phyloP scores from a whole-genome alignment of 37 sponge, comb jelly and placozoan genomes.

The Cladorhizidae sp. region DNA sequence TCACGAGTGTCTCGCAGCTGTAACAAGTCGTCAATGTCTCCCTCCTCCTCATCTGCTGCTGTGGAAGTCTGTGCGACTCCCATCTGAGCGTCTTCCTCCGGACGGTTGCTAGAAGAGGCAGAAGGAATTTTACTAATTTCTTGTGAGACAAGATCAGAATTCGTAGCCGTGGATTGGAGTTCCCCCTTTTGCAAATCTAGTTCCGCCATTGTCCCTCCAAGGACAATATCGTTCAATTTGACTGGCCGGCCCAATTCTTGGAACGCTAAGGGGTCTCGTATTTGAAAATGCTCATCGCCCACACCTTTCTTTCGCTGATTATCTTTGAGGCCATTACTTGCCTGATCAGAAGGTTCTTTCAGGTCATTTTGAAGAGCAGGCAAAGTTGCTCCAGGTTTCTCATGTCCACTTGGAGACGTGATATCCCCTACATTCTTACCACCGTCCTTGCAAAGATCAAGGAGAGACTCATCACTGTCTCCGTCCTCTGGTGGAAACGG shows the following conservation, averaged over 20 bases:
- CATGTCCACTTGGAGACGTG: neutral
- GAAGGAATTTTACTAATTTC: neutral
- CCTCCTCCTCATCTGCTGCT: neutral
- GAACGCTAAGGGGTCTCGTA: constrained; percentile 7
- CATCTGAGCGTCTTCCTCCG: neutral
- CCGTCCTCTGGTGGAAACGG: neutral
- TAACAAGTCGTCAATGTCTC: neutral
- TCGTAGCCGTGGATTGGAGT: neutral
- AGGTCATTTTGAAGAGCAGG: too few species aligned
- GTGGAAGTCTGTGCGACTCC: neutral
- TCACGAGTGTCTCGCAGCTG: neutral
- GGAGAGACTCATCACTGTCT: constrained; percentile 27
- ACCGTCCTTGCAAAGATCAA: constrained; percentile 10
- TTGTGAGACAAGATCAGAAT: neutral
- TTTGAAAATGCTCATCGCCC: neutral
- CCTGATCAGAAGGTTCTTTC: too few species aligned
- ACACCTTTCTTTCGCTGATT: neutral
- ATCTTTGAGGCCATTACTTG: too few species aligned
- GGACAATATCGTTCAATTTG: constrained; percentile 15
- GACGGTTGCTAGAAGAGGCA: neutral
- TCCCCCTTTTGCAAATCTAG: constrained; percentile 13
- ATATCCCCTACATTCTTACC: neutral
- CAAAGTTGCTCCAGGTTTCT: too few species aligned
- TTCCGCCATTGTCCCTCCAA: constrained; percentile 33
- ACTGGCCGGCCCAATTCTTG: constrained; percentile 1